Evolutionary conservation across 2,797 vertebrate species (phyloP), one percentile per base, ranked within the genome.

Genomic region (Acropternis orthonyx): DNA sequence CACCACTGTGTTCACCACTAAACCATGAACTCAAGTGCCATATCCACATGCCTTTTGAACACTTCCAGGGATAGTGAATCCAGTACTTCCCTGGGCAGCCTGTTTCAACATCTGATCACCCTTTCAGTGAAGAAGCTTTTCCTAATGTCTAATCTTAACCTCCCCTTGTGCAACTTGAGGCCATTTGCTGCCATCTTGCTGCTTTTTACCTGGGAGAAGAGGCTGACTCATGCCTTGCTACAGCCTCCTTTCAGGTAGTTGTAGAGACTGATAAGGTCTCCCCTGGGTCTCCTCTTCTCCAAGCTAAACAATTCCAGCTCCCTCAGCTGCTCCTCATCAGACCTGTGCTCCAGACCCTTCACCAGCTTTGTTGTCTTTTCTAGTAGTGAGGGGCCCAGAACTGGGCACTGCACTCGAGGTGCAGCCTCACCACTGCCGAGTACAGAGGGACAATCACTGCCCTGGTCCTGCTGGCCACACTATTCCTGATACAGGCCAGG

Each of bases 381-480:
- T 4, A 14, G 17, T 2, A 2, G 0, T 37, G 1, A 22, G 8
- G 6, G 17, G 4, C 24, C 32, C 79, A 52, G n/a, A 83, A 23
- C 12, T 36, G 21, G 24, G 46, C 12, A 36, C 34, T 78, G 26
- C 0, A 34, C 12, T 58, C 0, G 1, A 59, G 12, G 8, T 30
- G 22, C 4, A 7, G 2, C 21, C 10, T 58, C n/a, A 52, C 2
- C 24, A 32, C 10, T 46, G 51, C 51, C 0, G 0, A 30, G 22
- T 10, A 0, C 52, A 46, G 18, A 2, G 43, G 3, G 30, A 27
- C 37, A 30, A 34, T 77, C 37, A 0, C n/a, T 65, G 43, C 2
- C 14, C n/a, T 46, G 24, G 1, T 34, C 28, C 79, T 71, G 37
- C 28, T 83, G 87, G 49, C 16, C 48, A 36, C 48, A 14, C 55